These are phyloP conservation scores for Psittacara wagleri DNA, from an alignment of 2,113 vertebrate species.

Conservation along the genomic window DNA sequence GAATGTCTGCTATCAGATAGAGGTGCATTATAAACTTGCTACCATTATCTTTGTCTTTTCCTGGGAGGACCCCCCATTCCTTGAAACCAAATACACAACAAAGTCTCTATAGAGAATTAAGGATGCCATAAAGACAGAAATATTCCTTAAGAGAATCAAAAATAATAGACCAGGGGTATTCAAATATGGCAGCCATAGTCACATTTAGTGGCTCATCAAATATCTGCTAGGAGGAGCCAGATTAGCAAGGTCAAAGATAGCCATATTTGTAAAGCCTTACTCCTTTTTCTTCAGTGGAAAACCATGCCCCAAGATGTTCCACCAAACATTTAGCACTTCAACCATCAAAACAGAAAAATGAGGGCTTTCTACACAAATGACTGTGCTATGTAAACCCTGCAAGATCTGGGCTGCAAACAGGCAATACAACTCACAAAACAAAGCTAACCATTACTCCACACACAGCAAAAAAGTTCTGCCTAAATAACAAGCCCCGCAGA, in stretches of 20 bases:
- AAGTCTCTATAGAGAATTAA: neutral
- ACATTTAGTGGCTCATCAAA: neutral
- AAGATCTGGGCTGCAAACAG: neutral
- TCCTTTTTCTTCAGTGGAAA: neutral
- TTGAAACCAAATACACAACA: neutral
- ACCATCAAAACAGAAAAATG: neutral
- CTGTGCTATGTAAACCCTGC: neutral
- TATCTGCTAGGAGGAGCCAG: neutral
- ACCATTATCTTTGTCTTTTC: neutral
- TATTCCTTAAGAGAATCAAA: neutral
- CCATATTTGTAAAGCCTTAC: neutral
- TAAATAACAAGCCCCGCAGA: neutral
- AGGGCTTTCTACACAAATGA: conserved; percentile 1
- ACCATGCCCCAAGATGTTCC: neutral
- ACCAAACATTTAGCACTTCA: neutral
- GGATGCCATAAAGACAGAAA: neutral
- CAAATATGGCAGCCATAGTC: neutral
- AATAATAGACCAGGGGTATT: neutral
- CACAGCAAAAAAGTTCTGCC: neutral
- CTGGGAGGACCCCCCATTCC: neutral
- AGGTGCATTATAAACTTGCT: neutral
- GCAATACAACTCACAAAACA: neutral
- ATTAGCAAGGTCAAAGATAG: neutral
- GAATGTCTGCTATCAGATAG: neutral
- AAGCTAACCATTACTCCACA: neutral